Evolutionary conservation across 1,140 invertebrate genomes (phyloP), one percentile per base, ranked within the genome.

Genomic region (Cotesia vestalis): DNA sequence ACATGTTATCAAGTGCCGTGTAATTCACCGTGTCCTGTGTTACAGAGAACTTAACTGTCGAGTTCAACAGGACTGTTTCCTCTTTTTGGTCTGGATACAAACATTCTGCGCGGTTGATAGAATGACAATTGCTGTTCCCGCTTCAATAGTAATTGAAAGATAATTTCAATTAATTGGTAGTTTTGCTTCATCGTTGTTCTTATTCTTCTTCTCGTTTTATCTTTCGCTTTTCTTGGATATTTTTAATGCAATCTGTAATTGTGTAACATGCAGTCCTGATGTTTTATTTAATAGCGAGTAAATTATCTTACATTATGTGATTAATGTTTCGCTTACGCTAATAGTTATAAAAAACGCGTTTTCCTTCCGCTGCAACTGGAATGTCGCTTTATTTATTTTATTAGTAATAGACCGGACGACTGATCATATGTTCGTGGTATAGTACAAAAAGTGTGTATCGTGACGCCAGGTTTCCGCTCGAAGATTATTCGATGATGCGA

Each of bases 1-100:
- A 76, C 78, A 81, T 81, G 76, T 79, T 78, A 81, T 78, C 77
- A 63, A 73, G 66, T 52, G 59, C 59, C 73, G 72, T 76, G 68
- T 77, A 77, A 66, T 75, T 77, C 40, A 11, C 40, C 40, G 40
- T 46, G 40, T 46, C 40, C 40, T 46, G 5, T 46, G 40, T 46
- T 8, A 46, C 40, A 46, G 40, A 46, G 40, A 46, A 46, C 55
- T 68, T 4, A 14, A 71, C 6, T 20, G 9, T 53, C 63, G 40
- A 27, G 66, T 62, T 38, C 27, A 66, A 12, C 40, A 17, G 36
- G 6, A 8, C 61, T 46, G 8, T 46, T 17, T n/a, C 62, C 14
- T 40, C 14, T 17, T 66, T 66, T 52, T 66, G 27, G 51, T 3
- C 11, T 34, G 20, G n/a, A 2, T 6, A 66, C 64, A 66, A 66